A percentile compares a stretch with the other conserved stretches of the same genome.
These are phyloP conservation scores for Ochotona curzoniae DNA, from an alignment of 2,113 vertebrate genomes.

Conservation along the genomic window DNA sequence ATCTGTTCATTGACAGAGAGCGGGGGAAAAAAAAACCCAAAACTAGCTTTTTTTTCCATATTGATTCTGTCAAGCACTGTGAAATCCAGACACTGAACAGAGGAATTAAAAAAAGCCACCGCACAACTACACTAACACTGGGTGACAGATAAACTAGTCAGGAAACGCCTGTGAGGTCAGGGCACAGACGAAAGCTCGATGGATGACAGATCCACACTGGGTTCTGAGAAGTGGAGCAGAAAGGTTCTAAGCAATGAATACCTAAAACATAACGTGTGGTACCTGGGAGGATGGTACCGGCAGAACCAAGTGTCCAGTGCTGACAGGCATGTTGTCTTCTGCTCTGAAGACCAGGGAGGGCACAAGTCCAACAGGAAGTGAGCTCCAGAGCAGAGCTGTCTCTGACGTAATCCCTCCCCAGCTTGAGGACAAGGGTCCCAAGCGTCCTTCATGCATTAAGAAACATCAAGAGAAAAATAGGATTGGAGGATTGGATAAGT, in stretches of 20 bases:
- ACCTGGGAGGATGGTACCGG: not conserved
- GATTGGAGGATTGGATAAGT: not conserved
- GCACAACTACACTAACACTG: constrained; percentile 41
- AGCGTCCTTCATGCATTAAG: not conserved
- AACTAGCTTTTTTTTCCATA: not conserved
- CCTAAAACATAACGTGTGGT: not conserved
- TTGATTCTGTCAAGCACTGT: constrained; percentile 71
- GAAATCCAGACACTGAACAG: constrained; percentile 60
- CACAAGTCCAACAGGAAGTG: not conserved
- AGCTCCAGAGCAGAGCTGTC: not conserved
- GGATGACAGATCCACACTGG: not conserved
- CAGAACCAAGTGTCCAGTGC: not conserved
- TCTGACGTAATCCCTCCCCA: not conserved
- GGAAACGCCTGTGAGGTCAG: not conserved
- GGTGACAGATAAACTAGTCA: not conserved
- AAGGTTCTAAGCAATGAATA: not conserved
- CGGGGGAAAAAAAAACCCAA: constrained; percentile 3
- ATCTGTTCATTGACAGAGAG: constrained; percentile 56
- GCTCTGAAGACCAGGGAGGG: not conserved
- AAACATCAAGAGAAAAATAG: not conserved
- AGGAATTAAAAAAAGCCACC: constrained; percentile 51
- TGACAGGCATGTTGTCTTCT: not conserved
- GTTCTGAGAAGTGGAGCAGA: not conserved
- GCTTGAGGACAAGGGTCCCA: not conserved
- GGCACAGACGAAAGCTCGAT: not conserved